Evolutionary conservation across 53 echinoderm and acorn worm genomes (phyloP).

Genomic region (Echinometra lucunter): DNA sequence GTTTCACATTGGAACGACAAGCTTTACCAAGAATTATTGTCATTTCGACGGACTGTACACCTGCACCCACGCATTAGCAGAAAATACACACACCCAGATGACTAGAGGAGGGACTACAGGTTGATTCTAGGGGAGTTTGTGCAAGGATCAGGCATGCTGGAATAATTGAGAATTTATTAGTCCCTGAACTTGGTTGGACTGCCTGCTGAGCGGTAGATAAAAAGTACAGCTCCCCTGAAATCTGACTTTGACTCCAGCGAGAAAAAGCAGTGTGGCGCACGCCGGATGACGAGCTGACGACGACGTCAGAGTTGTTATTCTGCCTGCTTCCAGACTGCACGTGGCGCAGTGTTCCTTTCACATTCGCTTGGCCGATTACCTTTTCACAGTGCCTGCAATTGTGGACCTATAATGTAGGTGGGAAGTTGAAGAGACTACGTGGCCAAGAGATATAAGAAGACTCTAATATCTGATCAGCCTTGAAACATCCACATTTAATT

Average conservation of each 20-base stretch:
- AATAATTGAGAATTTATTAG: slow-evolving; percentile 65
- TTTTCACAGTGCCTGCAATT: slow-evolving; percentile 31
- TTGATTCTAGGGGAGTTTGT: background rate
- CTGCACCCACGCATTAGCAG: background rate
- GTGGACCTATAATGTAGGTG: background rate
- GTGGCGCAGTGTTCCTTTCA: slow-evolving; percentile 32
- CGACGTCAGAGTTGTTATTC: slow-evolving; percentile 60
- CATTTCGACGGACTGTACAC: slow-evolving; percentile 12
- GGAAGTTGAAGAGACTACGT: background rate
- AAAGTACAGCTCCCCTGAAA: slow-evolving; percentile 60
- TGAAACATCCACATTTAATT: slow-evolving; percentile 57
- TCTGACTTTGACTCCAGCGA: slow-evolving; percentile 36
- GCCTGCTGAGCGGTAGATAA: slow-evolving; percentile 40
- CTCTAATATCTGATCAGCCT: slow-evolving; percentile 29
- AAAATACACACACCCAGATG: background rate
- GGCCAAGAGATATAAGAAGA: slow-evolving; percentile 17
- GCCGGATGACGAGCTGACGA: background rate
- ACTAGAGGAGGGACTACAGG: slow-evolving; percentile 2
- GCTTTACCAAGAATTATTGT: background rate
- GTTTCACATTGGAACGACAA: slow-evolving; percentile 5
- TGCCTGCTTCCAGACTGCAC: slow-evolving; percentile 29
- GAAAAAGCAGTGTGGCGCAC: background rate
- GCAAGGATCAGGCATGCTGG: slow-evolving; percentile 38
- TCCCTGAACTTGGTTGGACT: slow-evolving; percentile 57
- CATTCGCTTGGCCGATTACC: slow-evolving; percentile 37